Conservation (phyloP, 2,113 vertebrate species). For the Melanocharis versteri region DNA sequence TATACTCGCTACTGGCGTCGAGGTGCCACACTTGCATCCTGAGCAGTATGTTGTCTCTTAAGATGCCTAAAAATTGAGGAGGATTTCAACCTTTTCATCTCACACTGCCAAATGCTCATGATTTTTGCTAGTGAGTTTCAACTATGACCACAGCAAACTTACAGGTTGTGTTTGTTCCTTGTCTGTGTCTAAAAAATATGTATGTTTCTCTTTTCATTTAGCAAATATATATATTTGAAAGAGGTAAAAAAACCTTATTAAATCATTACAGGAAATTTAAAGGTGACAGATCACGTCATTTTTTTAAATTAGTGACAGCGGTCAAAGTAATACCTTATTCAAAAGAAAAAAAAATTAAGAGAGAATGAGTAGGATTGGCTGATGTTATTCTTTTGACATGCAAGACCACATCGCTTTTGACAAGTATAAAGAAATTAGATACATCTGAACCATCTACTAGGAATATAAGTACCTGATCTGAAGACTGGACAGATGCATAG, state of each 20-base stretch:
- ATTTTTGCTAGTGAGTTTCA: not conserved
- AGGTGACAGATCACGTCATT: not conserved
- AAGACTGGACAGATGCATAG: not conserved
- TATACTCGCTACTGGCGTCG: not conserved
- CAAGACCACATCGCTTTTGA: not conserved
- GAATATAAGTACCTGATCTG: not conserved
- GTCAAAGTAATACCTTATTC: not conserved
- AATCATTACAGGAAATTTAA: not conserved
- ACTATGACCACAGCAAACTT: not conserved
- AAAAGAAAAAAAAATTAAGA: not conserved
- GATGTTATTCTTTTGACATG: not conserved
- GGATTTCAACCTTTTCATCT: not conserved
- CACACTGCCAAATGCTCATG: not conserved
- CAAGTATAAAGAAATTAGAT: not conserved
- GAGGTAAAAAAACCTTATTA: not conserved
- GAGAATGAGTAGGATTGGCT: not conserved
- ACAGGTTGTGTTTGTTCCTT: not conserved
- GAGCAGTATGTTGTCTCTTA: not conserved
- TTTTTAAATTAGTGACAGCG: not conserved
- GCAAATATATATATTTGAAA: not conserved
- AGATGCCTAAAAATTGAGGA: not conserved
- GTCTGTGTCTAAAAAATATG: not conserved
- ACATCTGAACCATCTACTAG: not conserved
- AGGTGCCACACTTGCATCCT: not conserved
- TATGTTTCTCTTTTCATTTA: not conserved